Base-by-base conservation (phyloP, 2,797 vertebrate genomes). In the Microctenopoma lineatum region DNA sequence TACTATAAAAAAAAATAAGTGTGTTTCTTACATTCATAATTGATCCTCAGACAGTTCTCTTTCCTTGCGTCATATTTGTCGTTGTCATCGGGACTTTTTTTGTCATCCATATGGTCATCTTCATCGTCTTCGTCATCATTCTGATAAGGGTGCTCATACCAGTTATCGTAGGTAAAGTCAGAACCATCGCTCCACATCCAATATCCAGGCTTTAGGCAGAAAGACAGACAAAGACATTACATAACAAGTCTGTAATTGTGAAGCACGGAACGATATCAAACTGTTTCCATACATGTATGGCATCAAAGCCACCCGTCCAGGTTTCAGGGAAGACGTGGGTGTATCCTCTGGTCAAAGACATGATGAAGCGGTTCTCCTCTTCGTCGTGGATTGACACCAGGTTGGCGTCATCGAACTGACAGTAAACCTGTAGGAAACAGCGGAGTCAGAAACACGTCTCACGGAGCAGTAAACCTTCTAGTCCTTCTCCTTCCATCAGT, bases 141-240 rank as follows among this genome's bases (percentile, higher is more conserved):
- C 1, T 5, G 4, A 29, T 29, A 29, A 1, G 32, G 7, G 32
- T 9, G 7, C 2, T 6, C 0, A 2, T 1, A 2, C 69, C 75
- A 80, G 67, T 84, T 26, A 0, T 60, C 0, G 5, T 76, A 85
- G n/a, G 44, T 0, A 15, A 85, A 87, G 25, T 3, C 63, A 5
- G 76, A 59, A 27, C 84, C 87, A 4, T 84, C 84, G 0, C 16
- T 64, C 87, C 83, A 87, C 78, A 87, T 38, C 81, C 84, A 84
- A 0, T 62, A 4, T 1, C 7, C 3, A 1, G 0, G 0, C 83
- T 85, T 8, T 34, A 8, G 0, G 9, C 2, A 9, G 1, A 34
- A 34, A 21, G 11, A 61, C 4, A 41, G 11, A 48, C 14, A 25
- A 44, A 1, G 25, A n/a, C 15, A 10, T n/a, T 16, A 5, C 1